Evolutionary conservation across 2,888 invertebrate species (phyloP), one percentile per base, ranked within the genome.

Genomic region (Apeira syringaria): DNA sequence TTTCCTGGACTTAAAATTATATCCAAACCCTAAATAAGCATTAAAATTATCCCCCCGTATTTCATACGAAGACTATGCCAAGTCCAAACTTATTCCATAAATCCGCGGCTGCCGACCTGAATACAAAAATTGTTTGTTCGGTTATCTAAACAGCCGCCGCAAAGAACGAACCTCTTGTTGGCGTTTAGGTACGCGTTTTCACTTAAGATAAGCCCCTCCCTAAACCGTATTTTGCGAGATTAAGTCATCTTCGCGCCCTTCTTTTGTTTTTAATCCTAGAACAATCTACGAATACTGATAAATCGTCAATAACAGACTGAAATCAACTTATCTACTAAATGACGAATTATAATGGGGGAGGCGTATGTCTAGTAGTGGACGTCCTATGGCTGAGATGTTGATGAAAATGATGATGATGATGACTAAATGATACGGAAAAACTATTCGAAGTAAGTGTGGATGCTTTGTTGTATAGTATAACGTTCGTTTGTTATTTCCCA

Each of bases 241-340:
- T 73, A 75, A 71, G 68, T 66, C 70, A 64, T 61, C 61, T 46
- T 51, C 64, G 52, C 57, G 50, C 58, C 64, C 54, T 48, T 56
- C 62, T 63, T 68, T 74, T 73, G 71, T 74, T 74, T n/a, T 72
- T 70, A 74, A 74, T 74, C 72, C 68, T n/a, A 46, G 63, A 56
- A 56, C 64, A 64, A 72, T 68, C 69, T 64, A 32, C 55, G 69
- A 68, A 74, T 75, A 73, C 55, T 70, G 69, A 74, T 75, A 73
- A 70, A 70, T 69, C 60, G 61, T 54, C 63, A 61, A 67, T 62
- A 61, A 64, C 15, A 15, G 15, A 4, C 60, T 45, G 44, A 29
- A 30, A 40, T 42, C 56, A 49, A 41, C 42, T 50, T 52, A 55
- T 55, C 45, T 38, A 32, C 46, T 37, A 30, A n/a, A n/a, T n/a